Evolutionary conservation across 2,113 vertebrate species (phyloP), one percentile per base, ranked within the genome.

Genomic region (Bagarius yarrelli): DNA sequence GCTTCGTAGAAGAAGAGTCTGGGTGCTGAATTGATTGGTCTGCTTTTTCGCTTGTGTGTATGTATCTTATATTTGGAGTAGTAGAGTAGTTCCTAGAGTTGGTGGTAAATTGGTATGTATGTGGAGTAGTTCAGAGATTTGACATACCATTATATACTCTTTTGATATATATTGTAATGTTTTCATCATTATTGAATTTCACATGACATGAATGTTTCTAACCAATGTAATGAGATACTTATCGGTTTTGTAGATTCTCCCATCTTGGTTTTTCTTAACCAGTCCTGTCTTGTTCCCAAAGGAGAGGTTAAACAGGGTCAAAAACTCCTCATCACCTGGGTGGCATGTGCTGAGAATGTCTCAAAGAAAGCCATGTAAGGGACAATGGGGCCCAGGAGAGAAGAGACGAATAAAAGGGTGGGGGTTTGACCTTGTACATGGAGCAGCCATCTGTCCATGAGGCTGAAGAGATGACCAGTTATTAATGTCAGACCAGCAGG

Each of bases 401-500:
- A 55, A 19, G 36, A 16, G 67, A 23, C 60, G 53, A 32, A 83
- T 71, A 87, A 89, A 88, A 32, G 11, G 21, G 86, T 88, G 88
- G 78, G 76, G 66, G 87, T 81, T 81, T 92, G 91, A 92, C 92
- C 91, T 93, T 93, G 91, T 91, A 88, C 85, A 90, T 87, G 87
- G 83, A 85, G 81, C 83, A 84, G 90, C 92, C 93, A 93, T 94
- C 92, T 93, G 93, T 91, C 89, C 83, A 71, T 79, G 88, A 84
- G 84, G 87, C 88, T 19, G 82, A 87, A 85, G 88, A 89, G 77
- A 79, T 91, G 90, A 91, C 90, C 90, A 83, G 50, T 85, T 83
- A 91, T 91, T 88, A 91, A 91, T 92, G 91, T 92, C 87, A 87
- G 88, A 90, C 88, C 83, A 81, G 87, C 40, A 50, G 61, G 82